phyloP scores from a whole-genome alignment of 30 jellyfish, hydroid and myxozoan genomes.

The Morbakka virulenta region DNA sequence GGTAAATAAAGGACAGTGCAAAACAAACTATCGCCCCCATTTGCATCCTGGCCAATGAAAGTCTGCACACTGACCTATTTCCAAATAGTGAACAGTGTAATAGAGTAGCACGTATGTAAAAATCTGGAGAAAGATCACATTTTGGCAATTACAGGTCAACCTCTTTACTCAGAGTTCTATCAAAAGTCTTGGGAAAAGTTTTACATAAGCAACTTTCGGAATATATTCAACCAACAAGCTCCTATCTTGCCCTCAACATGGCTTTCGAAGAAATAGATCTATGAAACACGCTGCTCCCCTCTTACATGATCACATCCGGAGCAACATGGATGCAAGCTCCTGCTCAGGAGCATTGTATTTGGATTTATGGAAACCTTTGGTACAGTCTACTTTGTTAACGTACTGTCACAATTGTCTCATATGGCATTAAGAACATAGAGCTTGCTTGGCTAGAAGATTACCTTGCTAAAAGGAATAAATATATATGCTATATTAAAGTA shows the following conservation, averaged over 20 bases:
- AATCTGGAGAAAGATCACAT: constrained; percentile 34
- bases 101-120: constrained; percentile 26
- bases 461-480: too few relatives aligned
- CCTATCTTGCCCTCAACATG: constrained; percentile 9
- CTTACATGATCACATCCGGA: constrained; percentile 40
- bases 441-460: too few relatives aligned
- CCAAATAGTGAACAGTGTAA: constrained; percentile 43
- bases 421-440: too few relatives aligned
- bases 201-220: constrained; percentile 49
- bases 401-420: too few relatives aligned
- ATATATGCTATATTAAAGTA: too few relatives aligned
- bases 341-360: too few relatives aligned
- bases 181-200: constrained; percentile 25
- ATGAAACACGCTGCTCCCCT: constrained; percentile 47
- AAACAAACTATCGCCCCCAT: constrained; percentile 26
- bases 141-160: constrained; percentile 40
- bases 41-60: constrained; percentile 26
- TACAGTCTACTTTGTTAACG: too few relatives aligned
- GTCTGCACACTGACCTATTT: constrained; percentile 40
- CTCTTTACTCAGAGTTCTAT: constrained; percentile 28
- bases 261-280: constrained; percentile 58
- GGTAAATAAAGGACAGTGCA: constrained; percentile 15
- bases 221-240: constrained; percentile 41
- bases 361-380: too few relatives aligned
- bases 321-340: too few relatives aligned